Base-by-base conservation (phyloP, 2,113 vertebrate species). In the Scopus umbretta region DNA sequence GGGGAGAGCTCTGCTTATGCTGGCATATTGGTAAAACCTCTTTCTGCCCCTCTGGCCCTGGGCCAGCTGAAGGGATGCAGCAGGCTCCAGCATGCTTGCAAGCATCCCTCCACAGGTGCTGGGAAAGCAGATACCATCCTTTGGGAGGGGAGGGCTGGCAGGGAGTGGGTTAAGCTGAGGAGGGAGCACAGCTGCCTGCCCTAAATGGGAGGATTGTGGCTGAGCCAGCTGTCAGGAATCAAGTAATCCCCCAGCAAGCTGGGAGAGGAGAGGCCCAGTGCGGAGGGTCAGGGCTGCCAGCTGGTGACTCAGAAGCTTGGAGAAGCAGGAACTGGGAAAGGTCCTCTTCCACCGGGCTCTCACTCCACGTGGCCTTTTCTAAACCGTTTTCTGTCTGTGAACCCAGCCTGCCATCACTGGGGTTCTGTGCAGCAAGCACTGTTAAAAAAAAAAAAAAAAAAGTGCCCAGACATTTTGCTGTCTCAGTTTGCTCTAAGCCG, bases 31-130 rank as follows among this genome's bases (percentile, higher is more conserved):
- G 2, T 30, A 21, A 58, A 75, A 53, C 10, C 27, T 70, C 26
- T 53, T 20, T 36, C 13, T 23, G 11, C 16, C 0, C 1, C 34
- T 40, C 0, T 0, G 43, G 40, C 25, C 13, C 4, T 26, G 34
- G 26, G 58, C 79, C 71, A 70, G 45, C 61, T 43, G 43, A 52
- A 36, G 30, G 30, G 40, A 4, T 50, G 36, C 63, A 56, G 61
- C 34, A 75, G 63, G n/a, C 52, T 84, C 53, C 27, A 52, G 45
- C 36, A 38, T 1, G 1, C 47, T 50, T 43, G 21, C 11, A 18
- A 49, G 49, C 56, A 43, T 67, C 71, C 13, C 25, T 34, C 10
- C 0, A 0, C 40, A 3, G 3, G 34, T 16, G 29, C 40, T 43
- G 30, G 56, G 43, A 66, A 65, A 52, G 56, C 11, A 42, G 11